Evolutionary conservation across 92 coral and sea anemone genomes (phyloP).

Genomic region (Bergia sp.): DNA sequence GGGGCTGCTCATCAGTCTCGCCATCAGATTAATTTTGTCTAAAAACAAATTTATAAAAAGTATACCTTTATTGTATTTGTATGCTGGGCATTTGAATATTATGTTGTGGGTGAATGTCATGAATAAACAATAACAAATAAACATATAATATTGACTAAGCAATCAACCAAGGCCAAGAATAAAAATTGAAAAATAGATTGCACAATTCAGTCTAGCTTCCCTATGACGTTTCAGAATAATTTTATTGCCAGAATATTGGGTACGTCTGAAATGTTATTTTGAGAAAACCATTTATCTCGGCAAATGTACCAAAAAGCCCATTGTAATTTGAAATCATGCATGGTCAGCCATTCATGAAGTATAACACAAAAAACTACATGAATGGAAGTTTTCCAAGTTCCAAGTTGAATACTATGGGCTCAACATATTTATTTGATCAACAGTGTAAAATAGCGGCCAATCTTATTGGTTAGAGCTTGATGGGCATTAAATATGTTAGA

Average conservation of each 20-base stretch:
- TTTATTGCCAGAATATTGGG: conserved; percentile 20
- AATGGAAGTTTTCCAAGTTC: too few species aligned
- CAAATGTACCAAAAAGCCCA: too few species aligned
- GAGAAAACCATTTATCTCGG: conserved; percentile 13
- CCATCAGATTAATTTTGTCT: conserved; percentile 2
- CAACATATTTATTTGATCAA: too few species aligned
- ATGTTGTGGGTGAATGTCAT: neutral
- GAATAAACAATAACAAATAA: neutral
- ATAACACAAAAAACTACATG: too few species aligned
- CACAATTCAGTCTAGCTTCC: conserved; percentile 6
- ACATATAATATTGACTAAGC: conserved; percentile 4
- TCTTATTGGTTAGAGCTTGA: too few species aligned
- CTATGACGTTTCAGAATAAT: conserved; percentile 6
- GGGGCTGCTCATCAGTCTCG: neutral
- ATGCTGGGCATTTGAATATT: neutral
- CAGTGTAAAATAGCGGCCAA: too few species aligned
- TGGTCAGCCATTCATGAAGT: too few species aligned
- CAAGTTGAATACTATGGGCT: too few species aligned
- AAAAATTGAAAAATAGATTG: neutral
- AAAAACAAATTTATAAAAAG: neutral
- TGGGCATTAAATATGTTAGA: too few species aligned
- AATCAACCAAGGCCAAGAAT: neutral
- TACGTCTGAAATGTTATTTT: conserved; percentile 3
- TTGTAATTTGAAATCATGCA: too few species aligned
- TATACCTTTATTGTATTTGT: neutral